Conservation (phyloP, 2,113 vertebrate species). For the Macroglossus sobrinus region DNA sequence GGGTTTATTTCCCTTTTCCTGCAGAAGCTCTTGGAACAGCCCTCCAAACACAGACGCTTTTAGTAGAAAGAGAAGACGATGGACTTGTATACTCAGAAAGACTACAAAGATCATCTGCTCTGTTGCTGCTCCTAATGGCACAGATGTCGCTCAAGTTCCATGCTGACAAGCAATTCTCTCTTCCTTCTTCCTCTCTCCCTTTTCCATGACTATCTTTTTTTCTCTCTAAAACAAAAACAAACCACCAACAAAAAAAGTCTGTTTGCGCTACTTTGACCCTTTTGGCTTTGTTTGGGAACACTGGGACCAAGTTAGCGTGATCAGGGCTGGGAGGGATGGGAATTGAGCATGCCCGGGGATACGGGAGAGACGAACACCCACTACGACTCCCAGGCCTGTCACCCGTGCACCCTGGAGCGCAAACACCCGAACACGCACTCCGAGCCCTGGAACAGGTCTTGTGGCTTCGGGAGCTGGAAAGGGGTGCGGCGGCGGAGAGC, state of each 20-base stretch:
- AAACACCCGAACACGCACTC: too few species aligned
- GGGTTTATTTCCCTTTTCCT: not conserved
- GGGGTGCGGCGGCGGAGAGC: not conserved
- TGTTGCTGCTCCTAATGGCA: not conserved
- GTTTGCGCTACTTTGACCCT: not conserved
- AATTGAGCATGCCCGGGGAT: not conserved
- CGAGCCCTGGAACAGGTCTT: not conserved
- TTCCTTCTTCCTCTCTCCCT: not conserved
- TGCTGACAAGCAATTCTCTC: not conserved
- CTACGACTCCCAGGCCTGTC: accelerated
- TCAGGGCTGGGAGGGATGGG: not conserved
- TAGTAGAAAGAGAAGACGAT: not conserved
- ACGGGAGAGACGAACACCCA: accelerated
- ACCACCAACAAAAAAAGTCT: not conserved
- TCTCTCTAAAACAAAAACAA: not conserved
- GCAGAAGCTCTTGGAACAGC: not conserved
- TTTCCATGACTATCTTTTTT: not conserved
- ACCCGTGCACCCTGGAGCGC: not conserved
- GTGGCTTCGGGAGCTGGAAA: not conserved
- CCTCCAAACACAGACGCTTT: not conserved
- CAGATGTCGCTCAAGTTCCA: not conserved
- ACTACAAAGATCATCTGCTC: not conserved
- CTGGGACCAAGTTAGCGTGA: not conserved
- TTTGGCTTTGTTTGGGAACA: not conserved
- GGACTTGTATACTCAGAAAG: too few species aligned